Evolutionary conservation across 2,888 invertebrate species (phyloP).

Genomic region (Chrysolina haemoptera): DNA sequence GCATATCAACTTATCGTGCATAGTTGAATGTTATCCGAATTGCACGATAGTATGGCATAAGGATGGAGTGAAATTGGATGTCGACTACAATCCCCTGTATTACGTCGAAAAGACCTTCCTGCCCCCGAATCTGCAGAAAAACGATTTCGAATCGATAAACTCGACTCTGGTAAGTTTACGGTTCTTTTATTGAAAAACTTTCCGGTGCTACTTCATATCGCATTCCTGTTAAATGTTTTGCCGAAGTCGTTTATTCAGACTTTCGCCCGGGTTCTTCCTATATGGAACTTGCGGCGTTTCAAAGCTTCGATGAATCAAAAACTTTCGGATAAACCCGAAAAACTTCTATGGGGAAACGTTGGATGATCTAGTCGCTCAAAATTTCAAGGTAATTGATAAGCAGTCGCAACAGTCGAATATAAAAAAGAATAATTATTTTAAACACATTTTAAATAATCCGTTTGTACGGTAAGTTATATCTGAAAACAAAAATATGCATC

Average conservation of each 20-base stretch:
- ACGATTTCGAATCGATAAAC: slow-evolving; percentile 90
- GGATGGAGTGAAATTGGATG: slow-evolving; percentile 80
- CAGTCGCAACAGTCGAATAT: too few species aligned
- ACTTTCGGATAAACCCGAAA: too few species aligned
- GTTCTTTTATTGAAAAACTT: slow-evolving; percentile 19
- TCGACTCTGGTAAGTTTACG: slow-evolving; percentile 82
- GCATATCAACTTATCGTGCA: slow-evolving; percentile 81
- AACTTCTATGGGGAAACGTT: too few species aligned
- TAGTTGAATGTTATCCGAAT: slow-evolving; percentile 90
- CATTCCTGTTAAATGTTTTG: slow-evolving; percentile 18
- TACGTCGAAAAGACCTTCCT: slow-evolving; percentile 78
- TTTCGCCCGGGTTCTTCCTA: neutral
- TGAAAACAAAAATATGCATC: too few species aligned
- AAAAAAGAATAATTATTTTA: too few species aligned
- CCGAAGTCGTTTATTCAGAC: neutral
- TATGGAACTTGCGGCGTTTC: neutral
- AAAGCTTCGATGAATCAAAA: too few species aligned
- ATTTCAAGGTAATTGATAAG: too few species aligned
- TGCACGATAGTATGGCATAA: slow-evolving; percentile 91
- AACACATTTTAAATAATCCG: too few species aligned
- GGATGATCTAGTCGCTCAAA: too few species aligned
- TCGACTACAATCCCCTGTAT: slow-evolving; percentile 75
- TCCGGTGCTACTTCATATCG: neutral
- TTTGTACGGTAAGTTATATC: too few species aligned
- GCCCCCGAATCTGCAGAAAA: slow-evolving; percentile 82